Evolutionary conservation across 2,797 vertebrate genomes (phyloP), one percentile per base, ranked within the genome.

Genomic region (Thunnus albacares): DNA sequence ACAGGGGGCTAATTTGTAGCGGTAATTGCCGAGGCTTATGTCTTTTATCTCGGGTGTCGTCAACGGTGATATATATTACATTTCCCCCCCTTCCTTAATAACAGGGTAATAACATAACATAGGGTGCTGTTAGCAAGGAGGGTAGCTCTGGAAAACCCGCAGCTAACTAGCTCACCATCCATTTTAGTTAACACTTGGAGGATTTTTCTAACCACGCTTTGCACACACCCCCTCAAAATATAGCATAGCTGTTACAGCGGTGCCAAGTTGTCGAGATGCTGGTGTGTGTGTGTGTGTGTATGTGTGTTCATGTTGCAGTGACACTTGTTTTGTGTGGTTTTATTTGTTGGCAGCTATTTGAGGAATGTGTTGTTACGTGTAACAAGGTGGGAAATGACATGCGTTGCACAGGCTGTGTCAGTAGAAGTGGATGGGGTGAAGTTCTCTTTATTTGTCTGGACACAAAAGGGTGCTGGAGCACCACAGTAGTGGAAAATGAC

Each of bases 151-250:
- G 20, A 30, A 22, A 15, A 22, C 6, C 3, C 6, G 24, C 49
- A 55, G 71, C 69, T 71, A 55, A 68, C 72, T 71, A 35, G 73
- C 80, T 64, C 28, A 35, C 58, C 82, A 30, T 78, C 79, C 79
- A 77, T 90, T 87, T 87, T 81, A 61, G 33, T 71, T 71, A 6
- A 63, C 35, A 60, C 70, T 51, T n/a, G 22, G 22, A 41, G 71
- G 51, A 28, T 79, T 81, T 79, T 80, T 75, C 60, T 22, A 69
- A 76, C 41, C 88, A 88, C 80, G 87, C 70, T 82, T 62, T 43
- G 69, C 68, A 76, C 82, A 79, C 70, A 76, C 38, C 69, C 88
- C 85, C 85, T 67, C 69, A 28, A 33, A 49, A 43, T 49, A 45
- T 33, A 69, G 2, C 69, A 59, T 6, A 20, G 49, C 56, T 30